These are phyloP conservation scores for Eciton burchellii DNA, from an alignment of 1,140 invertebrate genomes.

Conservation along the genomic window DNA sequence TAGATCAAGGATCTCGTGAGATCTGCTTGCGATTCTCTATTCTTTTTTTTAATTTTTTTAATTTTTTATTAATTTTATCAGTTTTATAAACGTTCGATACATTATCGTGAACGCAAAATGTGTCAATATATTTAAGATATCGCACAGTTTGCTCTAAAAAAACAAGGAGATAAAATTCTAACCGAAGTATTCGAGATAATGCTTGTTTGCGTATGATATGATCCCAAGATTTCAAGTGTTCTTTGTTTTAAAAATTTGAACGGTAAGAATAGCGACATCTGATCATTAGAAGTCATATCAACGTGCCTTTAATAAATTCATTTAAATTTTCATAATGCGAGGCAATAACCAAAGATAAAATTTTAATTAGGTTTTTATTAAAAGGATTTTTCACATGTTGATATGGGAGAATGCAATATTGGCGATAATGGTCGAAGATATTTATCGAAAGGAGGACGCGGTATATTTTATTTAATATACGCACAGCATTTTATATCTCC, in stretches of 20 bases:
- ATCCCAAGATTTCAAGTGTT: background rate
- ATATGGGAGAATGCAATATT: background rate
- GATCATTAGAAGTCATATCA: background rate
- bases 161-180: constrained; percentile 22
- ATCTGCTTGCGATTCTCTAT: too few relatives aligned
- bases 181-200: constrained; percentile 4
- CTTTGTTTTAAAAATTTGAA: background rate
- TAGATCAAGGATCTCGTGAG: too few relatives aligned
- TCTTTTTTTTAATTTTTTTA: background rate
- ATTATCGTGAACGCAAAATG: background rate
- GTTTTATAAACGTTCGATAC: background rate
- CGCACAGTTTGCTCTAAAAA: background rate
- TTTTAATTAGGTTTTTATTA: background rate
- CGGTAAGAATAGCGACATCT: constrained; percentile 36
- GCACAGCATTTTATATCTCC: background rate
- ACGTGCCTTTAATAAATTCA: background rate
- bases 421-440: background rate
- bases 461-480: background rate
- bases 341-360: background rate
- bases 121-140: background rate
- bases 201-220: constrained; percentile 1
- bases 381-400: too few relatives aligned
- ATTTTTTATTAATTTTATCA: too few relatives aligned
- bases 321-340: background rate
- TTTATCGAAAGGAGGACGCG: background rate